These are phyloP conservation scores for Eurytoma californica DNA, from an alignment of 2,888 invertebrate species.

Conservation along the genomic window DNA sequence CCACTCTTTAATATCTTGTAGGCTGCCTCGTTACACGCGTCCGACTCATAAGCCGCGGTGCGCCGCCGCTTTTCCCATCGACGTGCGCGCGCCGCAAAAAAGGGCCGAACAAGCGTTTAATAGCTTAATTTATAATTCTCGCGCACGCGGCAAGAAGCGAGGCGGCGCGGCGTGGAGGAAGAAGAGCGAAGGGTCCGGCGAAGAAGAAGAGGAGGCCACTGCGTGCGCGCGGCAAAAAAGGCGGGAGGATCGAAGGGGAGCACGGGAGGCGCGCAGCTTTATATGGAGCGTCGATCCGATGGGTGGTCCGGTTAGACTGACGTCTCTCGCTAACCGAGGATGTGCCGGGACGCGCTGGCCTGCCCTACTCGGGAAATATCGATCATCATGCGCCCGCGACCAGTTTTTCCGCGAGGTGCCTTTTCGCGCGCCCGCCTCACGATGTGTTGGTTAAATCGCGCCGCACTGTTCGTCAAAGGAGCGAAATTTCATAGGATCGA, in stretches of 20 bases:
- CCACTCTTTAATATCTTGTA: background rate
- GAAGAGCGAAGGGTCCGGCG: too few species aligned
- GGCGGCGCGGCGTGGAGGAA: background rate
- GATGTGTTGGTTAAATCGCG: too few species aligned
- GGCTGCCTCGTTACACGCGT: constrained; percentile 2
- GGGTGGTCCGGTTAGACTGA: constrained; percentile 72
- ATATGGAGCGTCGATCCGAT: constrained; percentile 73
- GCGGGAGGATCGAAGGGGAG: constrained; percentile 53
- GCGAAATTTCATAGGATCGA: too few species aligned
- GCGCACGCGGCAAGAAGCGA: constrained; percentile 53
- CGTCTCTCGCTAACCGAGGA: constrained; percentile 59
- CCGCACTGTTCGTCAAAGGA: too few species aligned
- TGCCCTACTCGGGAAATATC: constrained; percentile 38
- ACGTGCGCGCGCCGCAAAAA: constrained; percentile 31
- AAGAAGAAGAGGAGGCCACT: constrained; percentile 31
- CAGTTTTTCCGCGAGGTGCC: background rate
- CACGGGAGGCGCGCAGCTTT: constrained; percentile 65
- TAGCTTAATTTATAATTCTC: constrained; percentile 74
- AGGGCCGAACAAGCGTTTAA: constrained; percentile 68
- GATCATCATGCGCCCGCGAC: constrained; percentile 46
- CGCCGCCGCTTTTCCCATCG: constrained; percentile 41
- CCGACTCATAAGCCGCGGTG: background rate
- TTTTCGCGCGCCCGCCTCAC: background rate
- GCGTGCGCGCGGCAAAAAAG: constrained; percentile 40
- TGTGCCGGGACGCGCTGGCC: background rate